phyloP scores from a whole-genome alignment of 2,797 vertebrate species.

The Melanotaenia parkinsoni region DNA sequence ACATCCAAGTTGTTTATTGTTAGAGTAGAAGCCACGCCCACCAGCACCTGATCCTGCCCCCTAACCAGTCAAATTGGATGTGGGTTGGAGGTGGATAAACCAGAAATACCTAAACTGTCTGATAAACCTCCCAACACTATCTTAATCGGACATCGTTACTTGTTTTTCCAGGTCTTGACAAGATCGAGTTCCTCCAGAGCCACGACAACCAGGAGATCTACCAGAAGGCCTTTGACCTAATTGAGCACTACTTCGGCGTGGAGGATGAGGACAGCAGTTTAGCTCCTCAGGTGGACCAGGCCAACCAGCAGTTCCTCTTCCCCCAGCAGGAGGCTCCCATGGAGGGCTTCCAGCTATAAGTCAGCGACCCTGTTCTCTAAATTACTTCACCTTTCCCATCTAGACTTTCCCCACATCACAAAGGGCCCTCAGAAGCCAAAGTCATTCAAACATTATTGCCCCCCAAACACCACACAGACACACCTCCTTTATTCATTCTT shows the following conservation, averaged over 20 bases:
- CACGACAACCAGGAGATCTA: conserved; percentile 99
- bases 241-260: conserved; percentile 97
- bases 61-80: background rate
- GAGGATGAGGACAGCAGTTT: conserved; percentile 93
- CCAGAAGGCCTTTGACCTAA: conserved; percentile 98
- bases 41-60: too few relatives aligned
- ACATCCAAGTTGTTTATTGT: background rate
- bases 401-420: conserved; percentile 18
- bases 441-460: conserved; percentile 25
- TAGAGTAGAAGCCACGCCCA: background rate
- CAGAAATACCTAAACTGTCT: background rate
- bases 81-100: background rate
- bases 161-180: conserved; percentile 89
- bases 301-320: conserved; percentile 97
- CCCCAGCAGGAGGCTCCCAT: conserved; percentile 96
- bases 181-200: conserved; percentile 98
- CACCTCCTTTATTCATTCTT: background rate
- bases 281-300: conserved; percentile 94
- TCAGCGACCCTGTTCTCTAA: conserved; percentile 46
- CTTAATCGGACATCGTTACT: background rate
- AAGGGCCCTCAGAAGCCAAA: conserved; percentile 26
- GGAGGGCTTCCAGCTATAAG: conserved; percentile 99
- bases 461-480: conserved; percentile 14
- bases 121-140: background rate
- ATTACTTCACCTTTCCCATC: conserved; percentile 47